phyloP scores from a whole-genome alignment of 2,113 vertebrate species.

The Loxodonta africana region DNA sequence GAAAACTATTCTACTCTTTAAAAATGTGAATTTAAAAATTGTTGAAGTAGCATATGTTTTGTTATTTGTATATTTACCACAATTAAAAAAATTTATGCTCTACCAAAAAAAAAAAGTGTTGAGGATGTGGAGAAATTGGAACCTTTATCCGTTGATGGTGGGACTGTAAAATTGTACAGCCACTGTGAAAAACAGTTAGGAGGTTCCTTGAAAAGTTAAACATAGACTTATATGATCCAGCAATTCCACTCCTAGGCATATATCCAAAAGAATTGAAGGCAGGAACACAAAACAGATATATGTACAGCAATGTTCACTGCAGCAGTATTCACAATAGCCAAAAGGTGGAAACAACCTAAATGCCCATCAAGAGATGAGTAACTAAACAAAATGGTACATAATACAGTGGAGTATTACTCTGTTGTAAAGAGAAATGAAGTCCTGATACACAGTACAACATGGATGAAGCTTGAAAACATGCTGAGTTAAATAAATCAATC shows the following conservation, averaged over 20 bases:
- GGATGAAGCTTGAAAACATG: background rate
- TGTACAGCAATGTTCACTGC: background rate
- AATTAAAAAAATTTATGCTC: background rate
- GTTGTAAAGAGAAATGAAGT: background rate
- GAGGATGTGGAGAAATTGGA: background rate
- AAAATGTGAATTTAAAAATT: conserved; percentile 6
- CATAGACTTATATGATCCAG: background rate
- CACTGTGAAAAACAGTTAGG: background rate
- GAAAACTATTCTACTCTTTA: background rate
- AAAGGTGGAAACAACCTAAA: background rate
- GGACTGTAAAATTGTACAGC: background rate
- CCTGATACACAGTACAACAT: background rate
- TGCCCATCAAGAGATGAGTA: background rate
- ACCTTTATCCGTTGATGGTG: background rate
- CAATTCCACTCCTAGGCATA: background rate
- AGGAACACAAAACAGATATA: background rate
- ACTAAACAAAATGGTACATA: background rate
- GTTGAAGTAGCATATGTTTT: background rate
- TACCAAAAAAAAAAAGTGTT: background rate
- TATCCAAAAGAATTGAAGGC: background rate
- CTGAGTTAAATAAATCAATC: background rate
- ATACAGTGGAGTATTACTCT: background rate
- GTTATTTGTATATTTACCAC: background rate
- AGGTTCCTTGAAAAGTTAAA: background rate
- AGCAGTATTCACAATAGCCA: background rate